phyloP scores from a whole-genome alignment of 2,888 invertebrate species.

The Polydrusus tereticollis region DNA sequence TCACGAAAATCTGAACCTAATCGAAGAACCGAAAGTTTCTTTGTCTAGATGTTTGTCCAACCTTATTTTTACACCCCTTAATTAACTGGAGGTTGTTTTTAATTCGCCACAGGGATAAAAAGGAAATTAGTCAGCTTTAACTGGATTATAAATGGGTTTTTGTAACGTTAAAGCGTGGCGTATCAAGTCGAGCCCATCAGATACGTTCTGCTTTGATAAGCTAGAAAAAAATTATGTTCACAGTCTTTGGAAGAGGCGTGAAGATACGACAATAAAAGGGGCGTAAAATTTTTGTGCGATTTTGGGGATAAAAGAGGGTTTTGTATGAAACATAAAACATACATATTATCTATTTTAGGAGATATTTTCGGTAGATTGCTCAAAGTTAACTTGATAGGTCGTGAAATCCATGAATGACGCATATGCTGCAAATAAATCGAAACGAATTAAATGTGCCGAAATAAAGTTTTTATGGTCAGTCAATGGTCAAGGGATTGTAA shows the following conservation, averaged over 20 bases:
- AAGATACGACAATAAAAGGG: background rate
- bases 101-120: constrained; percentile 11
- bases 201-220: background rate
- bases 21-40: background rate
- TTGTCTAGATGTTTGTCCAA: constrained; percentile 11
- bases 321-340: background rate
- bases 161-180: background rate
- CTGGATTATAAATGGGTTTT: constrained; percentile 6
- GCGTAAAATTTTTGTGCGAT: background rate
- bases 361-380: background rate
- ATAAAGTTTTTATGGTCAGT: no score
- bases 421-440: no score
- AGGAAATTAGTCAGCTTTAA: constrained; percentile 20
- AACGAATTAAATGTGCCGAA: no score
- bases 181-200: constrained; percentile 6
- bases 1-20: constrained; percentile 6
- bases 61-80: constrained; percentile 3
- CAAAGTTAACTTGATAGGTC: no score
- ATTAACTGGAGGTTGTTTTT: background rate
- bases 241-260: background rate
- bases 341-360: background rate
- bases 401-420: no score
- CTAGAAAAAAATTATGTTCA: background rate
- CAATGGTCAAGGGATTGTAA: no score
- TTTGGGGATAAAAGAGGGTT: background rate